Base-by-base conservation (phyloP, 2,113 vertebrate species). In the Psettodes erumei region DNA sequence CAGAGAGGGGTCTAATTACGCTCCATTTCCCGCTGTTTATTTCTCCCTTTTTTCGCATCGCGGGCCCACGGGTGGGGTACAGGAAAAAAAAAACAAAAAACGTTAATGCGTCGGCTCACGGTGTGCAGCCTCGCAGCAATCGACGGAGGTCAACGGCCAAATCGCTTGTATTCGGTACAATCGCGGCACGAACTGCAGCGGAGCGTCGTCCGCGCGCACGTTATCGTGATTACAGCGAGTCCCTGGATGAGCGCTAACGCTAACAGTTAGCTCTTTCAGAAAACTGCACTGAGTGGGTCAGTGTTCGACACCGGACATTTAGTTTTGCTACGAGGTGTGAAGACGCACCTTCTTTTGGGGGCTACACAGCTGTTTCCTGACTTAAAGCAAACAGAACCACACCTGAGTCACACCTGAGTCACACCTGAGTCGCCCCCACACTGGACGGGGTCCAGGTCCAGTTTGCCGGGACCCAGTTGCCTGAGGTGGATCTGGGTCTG, bases 1-100 rank as follows among this genome's bases (percentile, higher is more conserved):
- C 81, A 63, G 55, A 67, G 83, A 60, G 50, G 25, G 27, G 27
- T 77, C 53, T 83, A 88, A 91, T 83, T 89, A 87, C 82, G 66
- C 56, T 43, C 82, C 45, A 77, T 84, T 85, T 83, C 54, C 1
- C 1, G 55, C 19, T 62, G 47, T 76, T 68, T 87, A 69, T 83
- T 81, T 62, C 43, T 53, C 54, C 8, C 16, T 21, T 23, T 28
- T 70, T 59, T 66, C 19, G 51, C n/a, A 23, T 76, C 21, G 62
- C 45, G 55, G 11, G 45, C 21, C 21, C 43, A 28, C 32, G 51
- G 50, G 55, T 75, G 45, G 19, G 40, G 56, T 48, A 47, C 42
- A 42, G 32, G 42, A 67, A n/a, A n/a, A n/a, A n/a, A n/a, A n/a
- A n/a, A n/a, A n/a, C n/a, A n/a, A n/a, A n/a, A n/a, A n/a, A n/a